These are phyloP conservation scores for Sminthurinus signatus DNA, from an alignment of 1,140 invertebrate genomes.

Conservation along the genomic window DNA sequence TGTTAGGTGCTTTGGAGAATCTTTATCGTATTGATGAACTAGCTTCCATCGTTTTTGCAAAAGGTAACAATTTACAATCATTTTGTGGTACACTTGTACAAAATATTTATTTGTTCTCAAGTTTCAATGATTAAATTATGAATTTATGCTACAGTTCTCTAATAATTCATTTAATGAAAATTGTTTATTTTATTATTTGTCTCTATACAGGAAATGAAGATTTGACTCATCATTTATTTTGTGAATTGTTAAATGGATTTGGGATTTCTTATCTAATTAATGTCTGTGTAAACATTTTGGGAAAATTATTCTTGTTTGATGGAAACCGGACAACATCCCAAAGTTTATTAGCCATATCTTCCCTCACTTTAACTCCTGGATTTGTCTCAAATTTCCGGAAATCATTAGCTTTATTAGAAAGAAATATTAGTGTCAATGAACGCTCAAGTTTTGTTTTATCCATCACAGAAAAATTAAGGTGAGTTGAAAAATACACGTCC, in stretches of 20 bases:
- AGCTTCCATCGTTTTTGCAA: constrained; percentile 38
- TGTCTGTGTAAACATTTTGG: constrained; percentile 31
- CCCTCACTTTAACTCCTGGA: constrained; percentile 23
- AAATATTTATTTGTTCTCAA: background rate
- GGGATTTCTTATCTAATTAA: constrained; percentile 38
- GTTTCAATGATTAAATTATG: background rate
- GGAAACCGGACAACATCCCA: constrained; percentile 33
- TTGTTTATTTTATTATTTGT: too few relatives aligned
- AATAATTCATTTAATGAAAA: too few relatives aligned
- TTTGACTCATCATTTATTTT: constrained; percentile 39
- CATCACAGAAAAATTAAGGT: constrained; percentile 39
- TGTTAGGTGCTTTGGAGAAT: constrained; percentile 37
- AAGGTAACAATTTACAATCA: constrained; percentile 21
- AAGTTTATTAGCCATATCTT: constrained; percentile 35
- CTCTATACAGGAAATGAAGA: constrained; percentile 38
- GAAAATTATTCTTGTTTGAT: constrained; percentile 34
- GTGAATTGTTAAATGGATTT: constrained; percentile 39
- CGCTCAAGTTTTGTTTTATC: constrained; percentile 38
- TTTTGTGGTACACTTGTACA: too few relatives aligned
- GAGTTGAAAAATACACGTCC: too few relatives aligned
- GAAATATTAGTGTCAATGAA: constrained; percentile 36
- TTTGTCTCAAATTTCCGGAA: constrained; percentile 41
- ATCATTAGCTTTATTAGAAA: constrained; percentile 30
- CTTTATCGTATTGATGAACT: constrained; percentile 36
- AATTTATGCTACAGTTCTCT: background rate